Evolutionary conservation across 2,113 vertebrate genomes (phyloP).

Genomic region (Varanus salvator): DNA sequence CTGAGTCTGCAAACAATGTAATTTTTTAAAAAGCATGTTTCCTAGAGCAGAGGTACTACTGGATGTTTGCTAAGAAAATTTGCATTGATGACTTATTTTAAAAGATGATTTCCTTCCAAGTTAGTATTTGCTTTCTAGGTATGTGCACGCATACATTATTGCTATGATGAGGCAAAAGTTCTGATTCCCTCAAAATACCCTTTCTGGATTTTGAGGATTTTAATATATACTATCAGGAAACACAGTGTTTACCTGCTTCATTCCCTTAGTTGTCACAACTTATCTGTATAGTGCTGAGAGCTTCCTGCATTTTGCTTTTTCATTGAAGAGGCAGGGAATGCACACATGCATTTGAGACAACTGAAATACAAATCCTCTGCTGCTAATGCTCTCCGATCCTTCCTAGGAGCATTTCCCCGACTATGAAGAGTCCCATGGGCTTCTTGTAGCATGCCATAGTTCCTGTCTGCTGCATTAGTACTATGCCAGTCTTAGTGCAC

Average conservation of each 20-base stretch:
- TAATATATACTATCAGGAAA: not conserved
- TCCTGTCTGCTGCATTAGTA: not conserved
- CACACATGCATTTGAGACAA: not conserved
- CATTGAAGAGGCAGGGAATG: not conserved
- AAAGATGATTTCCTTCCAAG: not conserved
- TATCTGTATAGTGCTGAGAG: not conserved
- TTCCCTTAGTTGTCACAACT: not conserved
- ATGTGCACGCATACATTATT: fast-evolving
- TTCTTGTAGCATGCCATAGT: not conserved
- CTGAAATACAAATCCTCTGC: not conserved
- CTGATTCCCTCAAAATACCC: not conserved
- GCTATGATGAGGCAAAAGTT: not conserved
- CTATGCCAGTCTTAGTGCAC: not conserved
- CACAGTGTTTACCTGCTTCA: not conserved
- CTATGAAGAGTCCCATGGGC: not conserved
- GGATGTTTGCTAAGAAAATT: not conserved
- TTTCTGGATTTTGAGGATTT: not conserved
- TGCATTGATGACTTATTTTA: not conserved
- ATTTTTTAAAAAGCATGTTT: not conserved
- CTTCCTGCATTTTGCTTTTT: not conserved
- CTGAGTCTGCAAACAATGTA: not conserved
- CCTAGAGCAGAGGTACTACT: not conserved
- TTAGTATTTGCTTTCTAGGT: not conserved
- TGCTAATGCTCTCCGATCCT: fast-evolving
- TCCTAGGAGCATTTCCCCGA: not conserved